Evolutionary conservation across 2,797 vertebrate genomes (phyloP).

Genomic region (Danio aesculapii): DNA sequence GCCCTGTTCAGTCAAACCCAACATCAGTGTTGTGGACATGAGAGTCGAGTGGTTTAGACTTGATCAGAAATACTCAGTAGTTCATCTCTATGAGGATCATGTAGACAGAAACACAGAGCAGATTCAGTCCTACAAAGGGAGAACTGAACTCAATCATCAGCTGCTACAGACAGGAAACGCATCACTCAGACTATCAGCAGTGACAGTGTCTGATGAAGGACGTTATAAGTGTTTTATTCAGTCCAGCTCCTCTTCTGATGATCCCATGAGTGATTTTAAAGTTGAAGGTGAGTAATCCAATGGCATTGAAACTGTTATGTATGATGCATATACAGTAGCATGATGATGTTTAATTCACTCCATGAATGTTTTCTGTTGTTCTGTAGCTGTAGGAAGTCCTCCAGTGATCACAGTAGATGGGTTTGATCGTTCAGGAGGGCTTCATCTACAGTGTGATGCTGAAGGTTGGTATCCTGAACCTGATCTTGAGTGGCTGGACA

Average conservation of each 20-base stretch:
- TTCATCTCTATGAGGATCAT: slow-evolving; percentile 27
- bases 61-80: not conserved
- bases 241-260: slow-evolving; percentile 9
- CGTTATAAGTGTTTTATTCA: slow-evolving; percentile 62
- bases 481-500: slow-evolving; percentile 43
- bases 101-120: not conserved
- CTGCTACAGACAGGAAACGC: slow-evolving; percentile 63
- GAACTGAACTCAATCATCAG: slow-evolving; percentile 52
- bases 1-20: slow-evolving; percentile 37
- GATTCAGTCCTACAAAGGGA: slow-evolving; percentile 35
- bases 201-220: slow-evolving; percentile 59
- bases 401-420: slow-evolving; percentile 39
- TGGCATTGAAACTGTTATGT: no score
- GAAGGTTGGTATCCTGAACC: slow-evolving; percentile 34
- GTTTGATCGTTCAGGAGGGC: slow-evolving; percentile 2
- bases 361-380: no score
- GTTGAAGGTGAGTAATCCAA: slow-evolving; percentile 36
- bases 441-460: slow-evolving; percentile 39
- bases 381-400: slow-evolving; percentile 33
- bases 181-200: slow-evolving; percentile 61
- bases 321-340: no score
- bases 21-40: not conserved
- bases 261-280: not conserved
- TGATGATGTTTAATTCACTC: no score
- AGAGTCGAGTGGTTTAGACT: slow-evolving; percentile 57